These are phyloP conservation scores for Sphaeramia orbicularis DNA, from an alignment of 2,797 vertebrate genomes.

Conservation along the genomic window DNA sequence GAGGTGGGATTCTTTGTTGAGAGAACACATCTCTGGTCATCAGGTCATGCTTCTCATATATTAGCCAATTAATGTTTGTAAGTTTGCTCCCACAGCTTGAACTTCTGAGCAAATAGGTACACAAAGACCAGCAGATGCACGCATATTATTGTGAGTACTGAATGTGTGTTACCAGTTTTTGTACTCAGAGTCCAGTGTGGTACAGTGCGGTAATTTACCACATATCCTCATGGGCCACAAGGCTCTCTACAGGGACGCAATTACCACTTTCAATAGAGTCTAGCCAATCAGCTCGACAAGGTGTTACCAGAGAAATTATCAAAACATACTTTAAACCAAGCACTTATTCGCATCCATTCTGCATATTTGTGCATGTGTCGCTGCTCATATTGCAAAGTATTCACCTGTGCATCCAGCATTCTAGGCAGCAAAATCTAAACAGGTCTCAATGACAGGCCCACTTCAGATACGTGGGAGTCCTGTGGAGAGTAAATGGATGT, in stretches of 20 bases:
- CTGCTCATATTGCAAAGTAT: constrained; percentile 38
- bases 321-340: constrained; percentile 83
- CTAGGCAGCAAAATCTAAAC: constrained; percentile 46
- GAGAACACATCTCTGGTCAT: constrained; percentile 62
- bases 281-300: constrained; percentile 73
- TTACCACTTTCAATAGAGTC: constrained; percentile 78
- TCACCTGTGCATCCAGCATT: constrained; percentile 35
- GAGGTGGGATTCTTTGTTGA: constrained; percentile 70
- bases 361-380: constrained; percentile 19
- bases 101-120: constrained; percentile 28
- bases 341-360: constrained; percentile 76
- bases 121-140: constrained; percentile 25
- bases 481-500: constrained; percentile 79
- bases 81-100: constrained; percentile 54
- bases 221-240: constrained; percentile 62
- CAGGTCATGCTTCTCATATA: constrained; percentile 51
- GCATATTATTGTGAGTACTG: constrained; percentile 18
- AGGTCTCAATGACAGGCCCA: constrained; percentile 63
- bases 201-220: constrained; percentile 63
- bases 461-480: constrained; percentile 59
- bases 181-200: constrained; percentile 45
- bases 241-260: constrained; percentile 80
- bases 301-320: constrained; percentile 81
- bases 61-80: constrained; percentile 62
- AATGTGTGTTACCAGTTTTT: constrained; percentile 41